phyloP scores from a whole-genome alignment of 2,113 vertebrate species.

The Panthera tigris region DNA sequence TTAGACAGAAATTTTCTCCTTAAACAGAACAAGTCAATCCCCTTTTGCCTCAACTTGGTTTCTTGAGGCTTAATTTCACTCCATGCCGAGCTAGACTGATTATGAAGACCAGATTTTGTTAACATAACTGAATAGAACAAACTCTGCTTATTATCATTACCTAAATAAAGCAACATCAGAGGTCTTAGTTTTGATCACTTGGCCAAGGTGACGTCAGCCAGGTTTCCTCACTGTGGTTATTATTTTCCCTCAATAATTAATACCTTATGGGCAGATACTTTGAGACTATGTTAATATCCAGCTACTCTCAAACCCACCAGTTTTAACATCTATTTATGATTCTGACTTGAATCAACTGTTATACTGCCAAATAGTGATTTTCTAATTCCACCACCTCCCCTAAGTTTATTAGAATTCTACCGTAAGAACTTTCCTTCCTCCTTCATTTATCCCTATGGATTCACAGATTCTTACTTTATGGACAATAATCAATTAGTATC shows the following conservation, averaged over 20 bases:
- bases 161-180: neutral
- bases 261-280: neutral
- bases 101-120: neutral
- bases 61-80: neutral
- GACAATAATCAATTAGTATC: neutral
- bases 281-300: neutral
- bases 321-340: slow-evolving; percentile 13
- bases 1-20: neutral
- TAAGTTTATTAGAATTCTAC: neutral
- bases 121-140: neutral
- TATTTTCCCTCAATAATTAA: neutral
- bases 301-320: slow-evolving; percentile 1
- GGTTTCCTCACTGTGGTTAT: neutral
- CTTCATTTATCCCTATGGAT: neutral
- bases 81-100: neutral
- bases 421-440: neutral
- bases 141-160: neutral
- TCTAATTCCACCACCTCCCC: neutral
- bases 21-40: neutral
- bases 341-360: slow-evolving; percentile 33
- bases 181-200: neutral
- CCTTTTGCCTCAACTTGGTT: neutral
- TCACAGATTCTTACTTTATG: neutral
- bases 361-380: neutral
- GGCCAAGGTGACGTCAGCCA: neutral